Evolutionary conservation across 2,113 vertebrate species (phyloP).

Genomic region (Notarius lentiginosus): DNA sequence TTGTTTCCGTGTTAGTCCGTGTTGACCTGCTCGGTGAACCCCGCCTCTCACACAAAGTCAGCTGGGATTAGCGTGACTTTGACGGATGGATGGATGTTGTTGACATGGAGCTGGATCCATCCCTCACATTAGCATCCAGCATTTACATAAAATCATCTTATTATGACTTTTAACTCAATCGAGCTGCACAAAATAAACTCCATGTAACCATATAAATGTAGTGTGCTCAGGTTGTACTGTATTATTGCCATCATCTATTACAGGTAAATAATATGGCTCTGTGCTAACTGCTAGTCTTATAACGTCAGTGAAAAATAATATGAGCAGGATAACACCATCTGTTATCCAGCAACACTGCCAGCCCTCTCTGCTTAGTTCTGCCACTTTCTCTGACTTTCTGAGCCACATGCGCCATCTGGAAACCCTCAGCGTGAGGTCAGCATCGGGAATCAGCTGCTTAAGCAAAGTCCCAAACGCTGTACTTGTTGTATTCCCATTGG

Average conservation of each 20-base stretch:
- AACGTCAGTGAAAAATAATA: neutral
- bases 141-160: neutral
- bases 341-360: neutral
- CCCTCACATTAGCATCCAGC: neutral
- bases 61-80: no score
- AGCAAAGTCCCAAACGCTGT: no score
- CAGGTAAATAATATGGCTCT: neutral
- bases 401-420: constrained; percentile 10
- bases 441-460: neutral
- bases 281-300: neutral
- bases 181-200: neutral
- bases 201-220: neutral
- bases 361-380: neutral
- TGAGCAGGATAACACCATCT: neutral
- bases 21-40: no score
- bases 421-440: neutral
- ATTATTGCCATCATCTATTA: neutral
- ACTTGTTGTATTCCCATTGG: neutral
- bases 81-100: no score
- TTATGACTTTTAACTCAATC: neutral
- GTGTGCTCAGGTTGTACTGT: no score
- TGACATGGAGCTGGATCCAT: neutral
- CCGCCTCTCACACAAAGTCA: no score
- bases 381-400: constrained; percentile 2
- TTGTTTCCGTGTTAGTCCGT: no score